Percentiles rank a stretch among this genome's conserved stretches.
Evolutionary conservation across 2,797 vertebrate species (phyloP).

Genomic region (Petrocephalus sullivani): DNA sequence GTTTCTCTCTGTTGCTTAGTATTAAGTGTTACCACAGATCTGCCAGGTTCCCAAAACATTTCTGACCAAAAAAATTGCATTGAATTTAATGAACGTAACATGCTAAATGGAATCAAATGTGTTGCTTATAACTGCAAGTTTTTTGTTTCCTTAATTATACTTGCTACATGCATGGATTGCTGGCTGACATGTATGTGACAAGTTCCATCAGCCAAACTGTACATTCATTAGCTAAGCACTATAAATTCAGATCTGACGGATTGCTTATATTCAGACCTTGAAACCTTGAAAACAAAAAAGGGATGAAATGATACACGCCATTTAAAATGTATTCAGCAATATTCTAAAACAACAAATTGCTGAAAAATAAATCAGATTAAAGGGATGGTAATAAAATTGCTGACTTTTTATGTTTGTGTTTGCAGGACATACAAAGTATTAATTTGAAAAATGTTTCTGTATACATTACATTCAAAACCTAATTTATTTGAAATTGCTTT

Average conservation of each 20-base stretch:
- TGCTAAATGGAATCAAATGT: constrained; percentile 15
- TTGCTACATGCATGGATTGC: constrained; percentile 23
- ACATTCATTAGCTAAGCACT: constrained; percentile 26
- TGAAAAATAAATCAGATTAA: background rate
- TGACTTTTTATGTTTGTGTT: background rate
- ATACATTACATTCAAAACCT: background rate
- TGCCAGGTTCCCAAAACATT: background rate
- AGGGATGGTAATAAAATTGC: background rate
- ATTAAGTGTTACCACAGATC: background rate
- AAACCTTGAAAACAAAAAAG: background rate
- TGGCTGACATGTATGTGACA: constrained; percentile 21
- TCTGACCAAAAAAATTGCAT: constrained; percentile 13
- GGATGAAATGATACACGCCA: background rate
- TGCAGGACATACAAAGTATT: background rate
- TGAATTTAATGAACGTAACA: constrained; percentile 18
- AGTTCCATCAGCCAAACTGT: constrained; percentile 32
- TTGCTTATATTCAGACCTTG: background rate
- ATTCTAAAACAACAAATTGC: background rate
- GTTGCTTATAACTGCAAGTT: constrained; percentile 28
- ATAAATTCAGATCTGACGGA: constrained; percentile 14
- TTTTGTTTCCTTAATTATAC: constrained; percentile 25
- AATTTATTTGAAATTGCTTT: background rate
- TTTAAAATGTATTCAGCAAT: background rate
- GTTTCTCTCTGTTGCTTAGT: background rate
- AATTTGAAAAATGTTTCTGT: background rate